Base-by-base conservation (phyloP, 2,888 invertebrate species). In the Drosophila kuntzei region DNA sequence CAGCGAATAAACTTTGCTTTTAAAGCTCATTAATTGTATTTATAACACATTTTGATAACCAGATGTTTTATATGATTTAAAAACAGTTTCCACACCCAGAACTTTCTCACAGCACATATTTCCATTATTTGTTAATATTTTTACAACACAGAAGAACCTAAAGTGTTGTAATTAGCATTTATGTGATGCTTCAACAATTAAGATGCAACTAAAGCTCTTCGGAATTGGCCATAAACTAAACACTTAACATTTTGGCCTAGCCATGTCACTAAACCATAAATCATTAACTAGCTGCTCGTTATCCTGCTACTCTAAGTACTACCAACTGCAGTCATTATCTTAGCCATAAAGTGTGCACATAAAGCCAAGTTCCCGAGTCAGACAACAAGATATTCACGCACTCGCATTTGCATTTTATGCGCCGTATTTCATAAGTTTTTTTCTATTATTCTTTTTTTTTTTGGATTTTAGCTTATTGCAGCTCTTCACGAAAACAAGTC, bases 401-500 rank as follows among this genome's bases (percentile, higher is more conserved):
- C n/a, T 41, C 20, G 20, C 71, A 75, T 68, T 75, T 75, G 75
- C 75, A 75, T 75, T 71, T 75, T 50, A 49, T 67, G 57, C 14
- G 54, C 50, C 34, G 50, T 36, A 53, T 63, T 63, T 58, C 25
- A 41, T 5, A 12, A 27, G 46, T 44, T 63, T 51, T 55, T 63
- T 53, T 14, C 16, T 25, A 16, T 16, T 20, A 7, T 14, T 18
- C 16, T 51, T 49, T 41, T 27, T 41, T 69, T 61, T 47, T 54
- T 63, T 14, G 3, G 32, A 25, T 41, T 47, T 18, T 46, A 43
- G 47, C 37, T 71, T 50, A 46, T 27, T 58, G 55, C 25, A 16
- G 51, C 71, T 79, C 64, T 76, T 74, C 69, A 71, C 44, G 59
- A 74, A 76, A 80, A 68, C 80, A 82, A 74, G 85, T 83, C 83